A percentile compares a stretch with the other conserved stretches of the same genome.
phyloP scores from a whole-genome alignment of 2,113 vertebrate genomes.

The Rhizomys pruinosus region DNA sequence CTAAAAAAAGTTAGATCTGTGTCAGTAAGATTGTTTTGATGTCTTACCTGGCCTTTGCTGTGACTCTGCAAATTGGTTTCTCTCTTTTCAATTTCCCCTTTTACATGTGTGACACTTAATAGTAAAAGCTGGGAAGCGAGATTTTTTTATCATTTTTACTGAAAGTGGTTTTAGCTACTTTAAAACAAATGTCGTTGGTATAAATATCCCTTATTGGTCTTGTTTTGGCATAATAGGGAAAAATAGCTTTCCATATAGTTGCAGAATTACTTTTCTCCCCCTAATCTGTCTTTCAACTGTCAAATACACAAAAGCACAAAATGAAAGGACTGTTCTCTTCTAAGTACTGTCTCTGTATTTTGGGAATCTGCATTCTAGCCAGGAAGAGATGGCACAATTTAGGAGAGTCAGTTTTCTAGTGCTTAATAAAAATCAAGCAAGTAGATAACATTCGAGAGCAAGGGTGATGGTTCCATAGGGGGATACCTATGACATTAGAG shows the following conservation, averaged over 20 bases:
- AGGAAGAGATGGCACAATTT: not conserved
- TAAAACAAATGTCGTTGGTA: slow-evolving; percentile 65
- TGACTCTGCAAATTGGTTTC: slow-evolving; percentile 54
- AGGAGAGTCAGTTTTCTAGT: not conserved
- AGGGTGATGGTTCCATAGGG: not conserved
- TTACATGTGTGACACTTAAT: slow-evolving; percentile 66
- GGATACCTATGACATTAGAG: not conserved
- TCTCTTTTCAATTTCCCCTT: slow-evolving; percentile 62
- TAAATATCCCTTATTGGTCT: slow-evolving; percentile 53
- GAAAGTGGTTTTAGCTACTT: slow-evolving; percentile 67
- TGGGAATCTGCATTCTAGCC: not conserved
- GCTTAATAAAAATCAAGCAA: slow-evolving; percentile 25
- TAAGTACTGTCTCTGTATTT: not conserved
- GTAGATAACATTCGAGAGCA: not conserved
- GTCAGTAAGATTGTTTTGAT: slow-evolving; percentile 50
- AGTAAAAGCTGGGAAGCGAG: slow-evolving; percentile 28
- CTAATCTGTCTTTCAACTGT: slow-evolving; percentile 17
- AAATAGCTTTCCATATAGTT: slow-evolving; percentile 52
- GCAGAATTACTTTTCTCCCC: not conserved
- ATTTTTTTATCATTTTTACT: slow-evolving; percentile 46
- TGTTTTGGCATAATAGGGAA: slow-evolving; percentile 53
- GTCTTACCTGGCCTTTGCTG: slow-evolving; percentile 58
- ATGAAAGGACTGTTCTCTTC: not conserved
- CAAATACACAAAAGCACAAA: slow-evolving; percentile 15
- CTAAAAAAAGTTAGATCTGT: slow-evolving; percentile 6